Base-by-base conservation (phyloP, 2,888 invertebrate genomes). In the Synergus umbraculus region DNA sequence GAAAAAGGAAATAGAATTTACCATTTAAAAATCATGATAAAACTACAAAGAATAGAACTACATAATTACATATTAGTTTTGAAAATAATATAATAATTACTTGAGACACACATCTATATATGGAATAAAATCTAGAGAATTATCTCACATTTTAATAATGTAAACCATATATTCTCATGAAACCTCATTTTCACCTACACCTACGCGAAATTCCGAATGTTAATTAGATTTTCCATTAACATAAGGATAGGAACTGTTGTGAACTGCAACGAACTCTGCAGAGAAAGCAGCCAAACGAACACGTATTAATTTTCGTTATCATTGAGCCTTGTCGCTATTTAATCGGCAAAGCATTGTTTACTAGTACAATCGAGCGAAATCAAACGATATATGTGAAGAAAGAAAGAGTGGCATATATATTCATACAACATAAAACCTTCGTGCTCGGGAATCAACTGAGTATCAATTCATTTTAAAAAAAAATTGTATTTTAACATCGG, bases 221-320 rank as follows among this genome's bases (percentile, higher is more conserved):
- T 60, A 65, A 65, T 41, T 37, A 37, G 9, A 73, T 73, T 29
- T 73, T 10, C 73, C 49, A 54, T 49, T 73, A 46, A 46, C 37
- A 8, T 37, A 73, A 73, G 49, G 49, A 73, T 73, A 22, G 37
- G 22, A 54, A 37, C n/a, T 13, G 37, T 37, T 73, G 29, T 46
- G 15, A 37, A 15, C 37, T 15, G 49, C 37, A 73, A 37, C n/a
- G 15, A 73, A 73, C 9, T 37, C 49, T 9, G 37, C 37, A 73
- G 73, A 73, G 54, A 73, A 73, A 73, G 37, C 73, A 73, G 9
- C 49, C 73, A 49, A 49, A 73, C 29, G 54, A 73, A 73, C 82
- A 82, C 85, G 83, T 88, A 89, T 89, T 87, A 88, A 89, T 88
- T 87, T 89, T 87, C 85, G 79, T 87, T 77, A 82, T 86, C 83